These are phyloP conservation scores for Lathamus discolor DNA, from an alignment of 2,113 vertebrate species.

Conservation along the genomic window DNA sequence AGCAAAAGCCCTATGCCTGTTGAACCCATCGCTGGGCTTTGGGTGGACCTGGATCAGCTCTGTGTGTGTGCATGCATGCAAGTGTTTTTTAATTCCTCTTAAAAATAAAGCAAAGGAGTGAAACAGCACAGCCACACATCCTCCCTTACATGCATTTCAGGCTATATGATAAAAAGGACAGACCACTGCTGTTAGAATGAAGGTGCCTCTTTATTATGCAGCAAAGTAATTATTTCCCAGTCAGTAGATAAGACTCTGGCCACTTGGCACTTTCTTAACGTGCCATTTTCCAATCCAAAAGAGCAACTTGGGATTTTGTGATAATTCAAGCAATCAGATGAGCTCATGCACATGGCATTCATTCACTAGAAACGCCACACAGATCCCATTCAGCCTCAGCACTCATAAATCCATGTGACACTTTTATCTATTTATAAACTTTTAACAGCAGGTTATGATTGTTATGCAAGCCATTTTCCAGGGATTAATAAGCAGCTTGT, in stretches of 20 bases:
- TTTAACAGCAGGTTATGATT: constrained; percentile 58
- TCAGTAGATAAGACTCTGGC: constrained; percentile 50
- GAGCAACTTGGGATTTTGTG: constrained; percentile 56
- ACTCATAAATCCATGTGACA: constrained; percentile 50
- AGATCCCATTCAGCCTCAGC: constrained; percentile 39
- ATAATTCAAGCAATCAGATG: constrained; percentile 59
- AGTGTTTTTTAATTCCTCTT: neutral
- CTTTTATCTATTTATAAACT: constrained; percentile 69
- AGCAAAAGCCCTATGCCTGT: neutral
- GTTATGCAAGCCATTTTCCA: constrained; percentile 57
- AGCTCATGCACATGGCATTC: constrained; percentile 56
- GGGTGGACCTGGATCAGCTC: neutral
- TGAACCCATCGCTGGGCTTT: neutral
- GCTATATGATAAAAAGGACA: neutral
- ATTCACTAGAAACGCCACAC: neutral
- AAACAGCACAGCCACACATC: neutral
- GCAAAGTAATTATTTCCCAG: constrained; percentile 49
- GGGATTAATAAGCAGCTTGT: constrained; percentile 45
- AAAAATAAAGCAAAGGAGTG: neutral
- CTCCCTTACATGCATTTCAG: neutral
- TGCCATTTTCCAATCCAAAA: constrained; percentile 49
- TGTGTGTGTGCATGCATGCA: accelerated
- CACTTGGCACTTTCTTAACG: constrained; percentile 29
- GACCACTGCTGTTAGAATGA: neutral
- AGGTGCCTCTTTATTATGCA: constrained; percentile 31